These are phyloP conservation scores for Leptinotarsa tumamoca DNA, from an alignment of 2,888 invertebrate genomes.

Conservation along the genomic window DNA sequence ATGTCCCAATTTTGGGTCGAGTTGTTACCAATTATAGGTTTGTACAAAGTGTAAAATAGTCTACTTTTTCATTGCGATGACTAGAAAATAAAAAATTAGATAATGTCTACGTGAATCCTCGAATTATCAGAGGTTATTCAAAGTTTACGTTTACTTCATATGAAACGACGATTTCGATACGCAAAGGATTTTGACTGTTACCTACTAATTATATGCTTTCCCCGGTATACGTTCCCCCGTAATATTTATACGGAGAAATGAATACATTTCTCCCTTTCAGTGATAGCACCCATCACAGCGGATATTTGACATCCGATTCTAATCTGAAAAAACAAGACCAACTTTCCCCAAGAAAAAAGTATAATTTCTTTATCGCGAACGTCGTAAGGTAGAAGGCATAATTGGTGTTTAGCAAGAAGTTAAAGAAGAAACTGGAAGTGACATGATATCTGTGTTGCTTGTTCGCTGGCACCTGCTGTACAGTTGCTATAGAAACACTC, in stretches of 20 bases:
- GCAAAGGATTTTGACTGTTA: not conserved
- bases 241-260: not conserved
- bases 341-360: slow-evolving; percentile 9
- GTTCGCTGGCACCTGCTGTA: slow-evolving; percentile 69
- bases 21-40: too few relatives aligned
- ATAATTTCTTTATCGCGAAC: slow-evolving; percentile 21
- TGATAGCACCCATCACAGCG: not conserved
- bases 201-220: not conserved
- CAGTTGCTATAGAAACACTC: slow-evolving; percentile 76
- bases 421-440: slow-evolving; percentile 63
- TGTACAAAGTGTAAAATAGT: too few relatives aligned
- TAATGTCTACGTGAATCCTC: too few relatives aligned
- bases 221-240: not conserved
- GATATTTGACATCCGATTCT: slow-evolving; percentile 6
- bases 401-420: slow-evolving; percentile 59
- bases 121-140: too few relatives aligned
- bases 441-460: slow-evolving; percentile 67
- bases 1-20: too few relatives aligned
- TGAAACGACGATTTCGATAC: too few relatives aligned
- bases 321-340: slow-evolving; percentile 10
- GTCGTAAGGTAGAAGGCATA: slow-evolving; percentile 39
- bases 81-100: too few relatives aligned
- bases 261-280: not conserved
- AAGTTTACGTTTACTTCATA: too few relatives aligned
- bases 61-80: too few relatives aligned